Evolutionary conservation across 2,113 vertebrate genomes (phyloP).

Genomic region (Larimichthys crocea): DNA sequence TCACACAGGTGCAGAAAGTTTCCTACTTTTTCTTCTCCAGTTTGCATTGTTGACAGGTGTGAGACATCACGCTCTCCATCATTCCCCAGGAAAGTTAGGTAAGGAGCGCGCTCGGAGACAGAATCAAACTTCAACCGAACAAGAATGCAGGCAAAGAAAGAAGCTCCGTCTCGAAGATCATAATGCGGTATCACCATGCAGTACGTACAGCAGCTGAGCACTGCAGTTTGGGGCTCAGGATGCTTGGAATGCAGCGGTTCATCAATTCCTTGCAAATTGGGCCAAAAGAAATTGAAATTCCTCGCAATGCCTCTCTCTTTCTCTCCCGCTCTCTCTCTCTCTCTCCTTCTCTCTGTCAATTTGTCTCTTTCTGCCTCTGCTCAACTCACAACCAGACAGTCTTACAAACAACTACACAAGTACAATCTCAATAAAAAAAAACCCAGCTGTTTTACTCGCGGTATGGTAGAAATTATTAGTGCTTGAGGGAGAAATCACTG

Average conservation of each 20-base stretch:
- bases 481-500: slow-evolving; percentile 24
- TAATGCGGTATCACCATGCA: slow-evolving; percentile 59
- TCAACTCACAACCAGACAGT: slow-evolving; percentile 26
- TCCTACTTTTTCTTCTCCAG: slow-evolving; percentile 17
- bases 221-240: slow-evolving; percentile 72
- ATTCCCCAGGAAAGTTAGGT: slow-evolving; percentile 31
- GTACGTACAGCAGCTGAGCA: slow-evolving; percentile 62
- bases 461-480: slow-evolving; percentile 21
- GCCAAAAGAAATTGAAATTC: slow-evolving; percentile 78
- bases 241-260: slow-evolving; percentile 65
- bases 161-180: slow-evolving; percentile 44
- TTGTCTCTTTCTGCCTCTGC: slow-evolving; percentile 31
- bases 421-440: slow-evolving; percentile 33
- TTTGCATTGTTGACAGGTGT: slow-evolving; percentile 39
- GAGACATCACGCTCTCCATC: slow-evolving; percentile 38
- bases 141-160: slow-evolving; percentile 33
- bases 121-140: slow-evolving; percentile 41
- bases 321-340: neutral
- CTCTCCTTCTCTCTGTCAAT: slow-evolving; percentile 33
- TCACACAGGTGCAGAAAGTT: slow-evolving; percentile 41
- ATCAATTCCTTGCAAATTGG: slow-evolving; percentile 76
- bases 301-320: slow-evolving; percentile 23
- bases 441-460: slow-evolving; percentile 24
- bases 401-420: slow-evolving; percentile 38
- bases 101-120: slow-evolving; percentile 22